Conservation (phyloP, 1,140 invertebrate species). For the Bombus soroeensis region DNA sequence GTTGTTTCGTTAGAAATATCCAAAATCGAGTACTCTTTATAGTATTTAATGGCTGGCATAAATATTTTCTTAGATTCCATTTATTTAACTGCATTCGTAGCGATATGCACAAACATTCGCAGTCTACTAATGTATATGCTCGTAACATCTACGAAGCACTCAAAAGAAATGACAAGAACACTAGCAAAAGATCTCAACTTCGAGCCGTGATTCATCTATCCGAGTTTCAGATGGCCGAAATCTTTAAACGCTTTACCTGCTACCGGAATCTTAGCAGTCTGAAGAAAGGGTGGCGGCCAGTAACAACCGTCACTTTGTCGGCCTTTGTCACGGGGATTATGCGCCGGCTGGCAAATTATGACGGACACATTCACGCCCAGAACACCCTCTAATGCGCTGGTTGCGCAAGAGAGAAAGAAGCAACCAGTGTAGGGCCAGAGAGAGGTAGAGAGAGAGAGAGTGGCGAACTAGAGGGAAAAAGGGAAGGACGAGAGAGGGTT, state of each 20-base stretch:
- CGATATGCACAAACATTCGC: no score
- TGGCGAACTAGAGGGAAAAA: slow-evolving; percentile 13
- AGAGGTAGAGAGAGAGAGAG: background rate
- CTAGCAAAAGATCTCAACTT: background rate
- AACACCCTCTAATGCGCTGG: slow-evolving; percentile 63
- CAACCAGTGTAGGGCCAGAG: no score
- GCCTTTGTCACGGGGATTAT: slow-evolving; percentile 78
- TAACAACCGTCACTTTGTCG: slow-evolving; percentile 77
- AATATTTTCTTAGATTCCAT: no score
- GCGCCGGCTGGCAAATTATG: slow-evolving; percentile 77
- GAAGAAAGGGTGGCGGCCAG: slow-evolving; percentile 70
- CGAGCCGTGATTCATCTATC: slow-evolving; percentile 53
- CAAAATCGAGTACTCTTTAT: no score
- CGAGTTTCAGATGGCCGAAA: slow-evolving; percentile 47
- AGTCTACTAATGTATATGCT: background rate
- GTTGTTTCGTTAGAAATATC: no score
- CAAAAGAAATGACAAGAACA: background rate
- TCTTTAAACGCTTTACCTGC: slow-evolving; percentile 71
- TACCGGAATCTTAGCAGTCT: slow-evolving; percentile 74
- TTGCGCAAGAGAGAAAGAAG: slow-evolving; percentile 31
- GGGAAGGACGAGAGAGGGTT: background rate
- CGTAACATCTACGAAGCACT: background rate
- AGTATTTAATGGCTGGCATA: no score
- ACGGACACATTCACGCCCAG: slow-evolving; percentile 75
- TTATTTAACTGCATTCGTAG: no score